Base-by-base conservation (phyloP, 2,797 vertebrate species). In the Malurus splendens region DNA sequence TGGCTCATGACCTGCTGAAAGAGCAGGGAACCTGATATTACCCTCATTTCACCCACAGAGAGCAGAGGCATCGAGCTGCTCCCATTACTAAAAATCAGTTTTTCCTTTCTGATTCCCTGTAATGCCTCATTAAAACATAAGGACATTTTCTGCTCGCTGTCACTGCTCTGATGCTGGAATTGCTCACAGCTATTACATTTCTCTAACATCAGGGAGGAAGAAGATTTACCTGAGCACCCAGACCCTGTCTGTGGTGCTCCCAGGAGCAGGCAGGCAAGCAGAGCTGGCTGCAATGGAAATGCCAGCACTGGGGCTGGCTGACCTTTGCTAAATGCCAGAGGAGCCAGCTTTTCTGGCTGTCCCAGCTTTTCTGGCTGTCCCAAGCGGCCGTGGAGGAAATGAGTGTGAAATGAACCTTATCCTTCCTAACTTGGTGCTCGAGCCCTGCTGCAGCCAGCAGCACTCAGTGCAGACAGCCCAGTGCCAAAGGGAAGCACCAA, bases 381-480 rank as follows among this genome's bases (percentile, higher is more conserved):
- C 61, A 8, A 64, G 79, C 4, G 84, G 65, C 25, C 2, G 0
- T 1, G 3, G 36, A 86, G 48, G 52, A 83, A 89, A 90, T 28
- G 52, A 87, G 62, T 1, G 22, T 42, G 62, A 59, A n/a, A 76
- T 76, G 89, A 85, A 85, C 74, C 45, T 72, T 61, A 86, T 33
- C 25, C 42, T 32, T 74, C 28, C 68, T 24, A 60, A 61, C 0
- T 28, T 5, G 0, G 1, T 0, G 1, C 41, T 57, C 0, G 0
- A 76, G 56, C 50, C 23, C 23, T 4, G 14, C 47, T 32, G 52
- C 56, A 62, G 52, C 12, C 3, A 1, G 67, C 67, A 84, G 42
- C 1, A 4, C 33, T 59, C 22, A 16, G 78, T 1, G 33, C 19
- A n/a, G 74, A 19, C 2, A 27, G 39, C 5, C 65, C 68, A 55